These are phyloP conservation scores for Caenorhabditis becei DNA, from an alignment of 2,888 invertebrate species.

Conservation along the genomic window DNA sequence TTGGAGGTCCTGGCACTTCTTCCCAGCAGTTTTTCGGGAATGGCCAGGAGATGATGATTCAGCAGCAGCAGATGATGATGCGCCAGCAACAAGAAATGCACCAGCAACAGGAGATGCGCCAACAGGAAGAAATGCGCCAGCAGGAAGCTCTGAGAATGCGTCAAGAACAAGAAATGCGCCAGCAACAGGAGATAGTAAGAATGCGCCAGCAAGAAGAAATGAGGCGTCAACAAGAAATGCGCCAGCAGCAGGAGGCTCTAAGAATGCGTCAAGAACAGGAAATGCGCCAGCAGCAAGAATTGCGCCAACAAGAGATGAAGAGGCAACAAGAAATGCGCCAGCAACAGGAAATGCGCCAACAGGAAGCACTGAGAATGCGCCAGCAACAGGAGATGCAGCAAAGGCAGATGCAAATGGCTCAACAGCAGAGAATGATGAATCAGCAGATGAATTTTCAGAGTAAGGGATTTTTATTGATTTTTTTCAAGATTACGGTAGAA, in stretches of 20 bases:
- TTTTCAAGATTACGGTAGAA: too few relatives aligned
- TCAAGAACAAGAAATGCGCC: constrained; percentile 6
- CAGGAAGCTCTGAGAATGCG: too few relatives aligned
- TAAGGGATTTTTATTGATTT: neutral
- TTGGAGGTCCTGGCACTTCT: neutral
- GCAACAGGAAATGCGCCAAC: neutral
- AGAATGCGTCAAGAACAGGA: too few relatives aligned
- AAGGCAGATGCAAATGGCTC: neutral
- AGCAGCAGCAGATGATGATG: too few relatives aligned
- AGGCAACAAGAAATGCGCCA: constrained; percentile 10
- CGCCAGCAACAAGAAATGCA: too few relatives aligned
- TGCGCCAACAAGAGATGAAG: too few relatives aligned
- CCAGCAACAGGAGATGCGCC: too few relatives aligned
- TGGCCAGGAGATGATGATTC: neutral
- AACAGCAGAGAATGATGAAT: neutral
- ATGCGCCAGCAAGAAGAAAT: neutral
- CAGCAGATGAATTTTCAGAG: neutral
- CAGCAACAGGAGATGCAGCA: neutral
- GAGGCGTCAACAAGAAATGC: neutral
- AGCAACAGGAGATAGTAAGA: constrained; percentile 1
- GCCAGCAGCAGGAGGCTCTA: too few relatives aligned
- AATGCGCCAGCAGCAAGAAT: too few relatives aligned
- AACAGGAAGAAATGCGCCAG: too few relatives aligned
- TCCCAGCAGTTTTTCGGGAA: neutral
- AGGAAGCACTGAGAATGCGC: neutral